Conservation (phyloP, 2,888 invertebrate genomes). For the Strigamia maritima region DNA sequence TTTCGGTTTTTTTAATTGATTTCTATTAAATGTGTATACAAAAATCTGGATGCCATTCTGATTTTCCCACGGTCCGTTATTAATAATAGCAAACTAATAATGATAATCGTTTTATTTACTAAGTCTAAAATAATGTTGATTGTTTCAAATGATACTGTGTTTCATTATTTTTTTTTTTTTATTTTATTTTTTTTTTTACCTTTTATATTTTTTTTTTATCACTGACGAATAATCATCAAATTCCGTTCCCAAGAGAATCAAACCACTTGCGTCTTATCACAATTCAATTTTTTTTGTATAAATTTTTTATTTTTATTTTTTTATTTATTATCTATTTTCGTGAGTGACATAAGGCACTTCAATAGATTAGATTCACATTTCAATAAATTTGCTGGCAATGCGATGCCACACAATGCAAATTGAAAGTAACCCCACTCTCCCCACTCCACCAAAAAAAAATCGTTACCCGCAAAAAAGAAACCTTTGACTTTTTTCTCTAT, state of each 20-base stretch:
- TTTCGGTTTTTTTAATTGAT: not conserved
- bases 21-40: not conserved
- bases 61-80: slow-evolving; percentile 16
- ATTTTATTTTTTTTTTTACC: no score
- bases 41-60: not conserved
- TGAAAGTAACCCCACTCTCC: no score
- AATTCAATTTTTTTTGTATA: slow-evolving; percentile 1
- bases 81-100: not conserved
- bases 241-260: slow-evolving; percentile 34
- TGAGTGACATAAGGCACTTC: slow-evolving; percentile 31
- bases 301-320: not conserved
- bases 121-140: slow-evolving; percentile 28
- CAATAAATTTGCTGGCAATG: slow-evolving; percentile 2
- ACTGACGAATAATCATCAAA: slow-evolving; percentile 31
- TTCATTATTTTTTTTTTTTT: no score
- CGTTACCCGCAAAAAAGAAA: not conserved
- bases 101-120: slow-evolving; percentile 27
- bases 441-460: not conserved
- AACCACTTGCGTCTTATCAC: slow-evolving; percentile 27
- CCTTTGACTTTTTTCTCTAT: not conserved
- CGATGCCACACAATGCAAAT: not conserved
- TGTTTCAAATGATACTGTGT: slow-evolving; percentile 22
- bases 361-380: slow-evolving; percentile 27
- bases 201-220: slow-evolving; percentile 22
- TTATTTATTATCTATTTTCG: slow-evolving; percentile 28